phyloP scores from a whole-genome alignment of 1,140 invertebrate genomes.

The Colletes latitarsis region DNA sequence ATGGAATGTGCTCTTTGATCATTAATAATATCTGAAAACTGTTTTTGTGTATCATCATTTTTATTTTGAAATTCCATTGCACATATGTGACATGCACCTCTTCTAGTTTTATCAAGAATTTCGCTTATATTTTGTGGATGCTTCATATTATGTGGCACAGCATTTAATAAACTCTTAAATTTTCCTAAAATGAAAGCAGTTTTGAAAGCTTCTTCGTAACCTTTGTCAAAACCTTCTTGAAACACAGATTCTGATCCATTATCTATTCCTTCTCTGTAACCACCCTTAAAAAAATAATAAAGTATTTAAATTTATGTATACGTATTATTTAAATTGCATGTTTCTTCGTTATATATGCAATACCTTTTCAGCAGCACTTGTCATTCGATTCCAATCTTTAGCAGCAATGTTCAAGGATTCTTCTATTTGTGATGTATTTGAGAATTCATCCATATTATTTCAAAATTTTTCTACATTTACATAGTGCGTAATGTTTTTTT shows the following conservation, averaged over 20 bases:
- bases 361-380: constrained; percentile 72
- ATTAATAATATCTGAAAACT: constrained; percentile 59
- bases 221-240: constrained; percentile 83
- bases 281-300: constrained; percentile 62
- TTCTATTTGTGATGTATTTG: constrained; percentile 44
- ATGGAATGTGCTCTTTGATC: constrained; percentile 65
- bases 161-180: constrained; percentile 73
- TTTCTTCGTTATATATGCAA: background rate
- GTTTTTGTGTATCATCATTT: constrained; percentile 32
- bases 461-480: background rate
- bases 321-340: too few species aligned
- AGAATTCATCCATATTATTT: constrained; percentile 33
- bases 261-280: constrained; percentile 82
- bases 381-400: constrained; percentile 72
- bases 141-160: constrained; percentile 50
- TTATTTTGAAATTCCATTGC: constrained; percentile 31
- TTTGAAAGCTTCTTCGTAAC: constrained; percentile 82
- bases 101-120: constrained; percentile 68
- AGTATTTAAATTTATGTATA: background rate
- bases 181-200: constrained; percentile 80
- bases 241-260: constrained; percentile 81
- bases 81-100: constrained; percentile 74
- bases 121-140: constrained; percentile 66
- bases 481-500: background rate
- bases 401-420: constrained; percentile 69